These are phyloP conservation scores for Oryzias celebensis DNA, from an alignment of 2,113 vertebrate genomes.

Conservation along the genomic window DNA sequence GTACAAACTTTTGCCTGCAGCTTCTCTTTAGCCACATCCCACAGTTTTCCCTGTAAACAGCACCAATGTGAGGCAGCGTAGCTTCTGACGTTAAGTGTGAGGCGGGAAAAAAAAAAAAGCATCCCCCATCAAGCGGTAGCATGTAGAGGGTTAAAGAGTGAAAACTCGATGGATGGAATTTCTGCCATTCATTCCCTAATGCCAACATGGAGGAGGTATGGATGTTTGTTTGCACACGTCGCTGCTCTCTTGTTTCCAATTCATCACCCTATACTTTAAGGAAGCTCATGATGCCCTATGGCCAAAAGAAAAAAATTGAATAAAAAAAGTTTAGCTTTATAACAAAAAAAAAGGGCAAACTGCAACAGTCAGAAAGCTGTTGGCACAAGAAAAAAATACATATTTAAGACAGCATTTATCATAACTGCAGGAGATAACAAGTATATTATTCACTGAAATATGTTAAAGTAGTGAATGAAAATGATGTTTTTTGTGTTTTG, in stretches of 20 bases:
- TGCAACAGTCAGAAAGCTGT: no score
- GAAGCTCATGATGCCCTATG: no score
- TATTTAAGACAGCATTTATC: neutral
- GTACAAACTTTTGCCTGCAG: conserved; percentile 14
- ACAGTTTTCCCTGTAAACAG: conserved; percentile 33
- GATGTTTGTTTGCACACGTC: neutral
- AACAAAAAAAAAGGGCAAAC: no score
- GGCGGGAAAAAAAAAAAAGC: neutral
- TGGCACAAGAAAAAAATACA: neutral
- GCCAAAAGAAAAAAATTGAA: no score
- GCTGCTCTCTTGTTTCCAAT: neutral
- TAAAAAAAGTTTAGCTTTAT: no score
- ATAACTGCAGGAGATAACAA: neutral
- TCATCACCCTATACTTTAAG: neutral
- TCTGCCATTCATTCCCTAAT: neutral
- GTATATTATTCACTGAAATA: neutral
- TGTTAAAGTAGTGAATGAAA: neutral
- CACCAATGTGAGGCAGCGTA: conserved; percentile 2
- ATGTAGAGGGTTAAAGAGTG: neutral
- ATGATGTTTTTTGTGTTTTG: no score
- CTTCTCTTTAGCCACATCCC: neutral
- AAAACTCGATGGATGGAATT: neutral
- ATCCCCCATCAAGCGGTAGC: neutral
- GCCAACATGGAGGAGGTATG: neutral
- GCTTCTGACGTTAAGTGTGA: conserved; percentile 17